A percentile compares a stretch with the other conserved stretches of the same genome.
Conservation (phyloP, 2,113 vertebrate species). For the Ailuropoda melanoleuca region DNA sequence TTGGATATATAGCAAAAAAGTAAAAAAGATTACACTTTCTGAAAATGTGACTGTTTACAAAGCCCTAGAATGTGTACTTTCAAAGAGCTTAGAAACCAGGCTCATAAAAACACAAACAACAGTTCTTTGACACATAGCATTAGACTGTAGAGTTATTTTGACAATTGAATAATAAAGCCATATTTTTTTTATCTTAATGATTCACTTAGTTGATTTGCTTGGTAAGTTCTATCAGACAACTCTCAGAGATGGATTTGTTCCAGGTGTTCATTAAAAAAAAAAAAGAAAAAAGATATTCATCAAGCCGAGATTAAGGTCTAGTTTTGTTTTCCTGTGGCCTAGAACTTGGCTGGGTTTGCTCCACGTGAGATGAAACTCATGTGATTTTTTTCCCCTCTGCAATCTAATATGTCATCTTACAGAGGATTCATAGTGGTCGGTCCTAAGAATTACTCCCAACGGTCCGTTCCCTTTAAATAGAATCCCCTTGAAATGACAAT, state of each 20-base stretch:
- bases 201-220: slow-evolving; percentile 21
- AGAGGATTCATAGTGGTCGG: not conserved
- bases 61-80: slow-evolving; percentile 40
- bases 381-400: not conserved
- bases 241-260: not conserved
- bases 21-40: slow-evolving; percentile 46
- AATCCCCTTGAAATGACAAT: slow-evolving; percentile 35
- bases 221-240: slow-evolving; percentile 2
- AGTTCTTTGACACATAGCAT: slow-evolving; percentile 32
- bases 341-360: slow-evolving; percentile 52
- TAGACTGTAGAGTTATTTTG: not conserved
- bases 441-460: slow-evolving; percentile 9
- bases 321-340: slow-evolving; percentile 41
- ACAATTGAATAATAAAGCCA: not conserved
- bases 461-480: slow-evolving; percentile 46
- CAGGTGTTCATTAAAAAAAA: not conserved
- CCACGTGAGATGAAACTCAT: slow-evolving; percentile 9
- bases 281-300: not conserved
- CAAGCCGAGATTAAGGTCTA: not conserved
- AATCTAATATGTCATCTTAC: slow-evolving; percentile 43
- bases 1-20: slow-evolving; percentile 70
- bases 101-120: slow-evolving; percentile 24
- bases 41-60: slow-evolving; percentile 60
- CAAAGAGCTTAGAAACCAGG: slow-evolving; percentile 65
- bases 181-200: slow-evolving; percentile 20